A percentile compares a stretch with the other conserved stretches of the same genome.
Evolutionary conservation across 2,113 vertebrate species (phyloP).

Genomic region (Callospermophilus lateralis): DNA sequence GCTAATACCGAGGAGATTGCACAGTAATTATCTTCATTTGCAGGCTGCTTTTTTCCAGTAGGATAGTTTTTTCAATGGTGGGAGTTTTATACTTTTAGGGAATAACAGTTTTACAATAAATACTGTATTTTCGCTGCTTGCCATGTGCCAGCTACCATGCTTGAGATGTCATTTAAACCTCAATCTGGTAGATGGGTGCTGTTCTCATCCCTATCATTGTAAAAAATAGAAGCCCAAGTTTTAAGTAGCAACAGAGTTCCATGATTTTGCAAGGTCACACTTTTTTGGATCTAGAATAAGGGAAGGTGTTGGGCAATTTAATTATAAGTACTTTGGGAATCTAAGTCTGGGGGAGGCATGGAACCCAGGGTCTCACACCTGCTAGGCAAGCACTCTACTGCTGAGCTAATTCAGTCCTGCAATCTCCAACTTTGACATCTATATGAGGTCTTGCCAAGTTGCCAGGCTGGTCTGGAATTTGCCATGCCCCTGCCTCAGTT

Average conservation of each 20-base stretch:
- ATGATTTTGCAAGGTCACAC: background rate
- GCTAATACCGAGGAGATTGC: background rate
- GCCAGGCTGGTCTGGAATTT: no score
- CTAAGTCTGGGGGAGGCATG: no score
- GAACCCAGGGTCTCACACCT: no score
- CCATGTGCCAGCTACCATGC: background rate
- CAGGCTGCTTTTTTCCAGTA: background rate
- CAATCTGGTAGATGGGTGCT: background rate
- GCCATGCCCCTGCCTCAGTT: background rate
- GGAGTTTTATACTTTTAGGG: background rate
- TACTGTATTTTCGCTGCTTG: background rate
- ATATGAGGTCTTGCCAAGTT: background rate
- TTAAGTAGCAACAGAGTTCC: background rate
- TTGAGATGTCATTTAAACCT: background rate
- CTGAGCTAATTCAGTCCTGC: no score
- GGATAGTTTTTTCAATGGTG: background rate
- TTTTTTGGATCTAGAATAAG: background rate
- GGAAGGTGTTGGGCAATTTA: background rate
- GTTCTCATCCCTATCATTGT: background rate
- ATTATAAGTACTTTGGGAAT: background rate
- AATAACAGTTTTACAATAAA: background rate
- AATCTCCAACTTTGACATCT: background rate
- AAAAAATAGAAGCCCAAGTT: background rate
- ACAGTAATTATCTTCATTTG: background rate
- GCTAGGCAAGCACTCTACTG: no score